phyloP scores from a whole-genome alignment of 1,140 invertebrate species.

The Aphaenogaster floridana region DNA sequence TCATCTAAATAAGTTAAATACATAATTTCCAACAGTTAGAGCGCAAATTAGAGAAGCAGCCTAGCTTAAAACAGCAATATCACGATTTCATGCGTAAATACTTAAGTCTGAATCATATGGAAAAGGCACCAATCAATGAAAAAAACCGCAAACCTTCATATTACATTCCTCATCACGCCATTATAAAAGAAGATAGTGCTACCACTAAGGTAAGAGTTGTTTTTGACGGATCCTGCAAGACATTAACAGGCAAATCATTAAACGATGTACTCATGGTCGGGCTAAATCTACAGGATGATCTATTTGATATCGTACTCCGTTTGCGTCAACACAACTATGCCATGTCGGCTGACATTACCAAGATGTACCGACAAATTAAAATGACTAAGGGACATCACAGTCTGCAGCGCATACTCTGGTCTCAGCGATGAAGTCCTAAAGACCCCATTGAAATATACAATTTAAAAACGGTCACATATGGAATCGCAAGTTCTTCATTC shows the following conservation, averaged over 20 bases:
- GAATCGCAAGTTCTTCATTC: not conserved
- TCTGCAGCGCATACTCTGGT: constrained; percentile 2
- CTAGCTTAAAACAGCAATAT: not conserved
- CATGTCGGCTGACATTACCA: constrained; percentile 37
- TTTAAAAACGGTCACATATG: constrained; percentile 13
- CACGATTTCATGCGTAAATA: constrained; percentile 5
- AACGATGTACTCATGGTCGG: not conserved
- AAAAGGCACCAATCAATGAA: no score
- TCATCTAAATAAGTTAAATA: no score
- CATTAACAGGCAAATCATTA: not conserved
- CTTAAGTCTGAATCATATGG: not conserved
- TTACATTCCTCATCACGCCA: constrained; percentile 26
- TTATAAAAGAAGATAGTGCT: not conserved
- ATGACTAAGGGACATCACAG: not conserved
- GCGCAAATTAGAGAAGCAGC: not conserved
- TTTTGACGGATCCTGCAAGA: constrained; percentile 1
- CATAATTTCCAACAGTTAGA: not conserved
- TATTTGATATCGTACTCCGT: constrained; percentile 21
- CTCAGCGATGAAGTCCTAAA: not conserved
- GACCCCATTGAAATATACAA: not conserved
- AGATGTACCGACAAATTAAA: constrained; percentile 44
- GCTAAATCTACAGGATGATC: constrained; percentile 24
- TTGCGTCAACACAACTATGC: constrained; percentile 42
- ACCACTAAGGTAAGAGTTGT: constrained; percentile 18
- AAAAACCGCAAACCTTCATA: not conserved